Percentiles rank a stretch among this genome's conserved stretches.
Conservation (phyloP, 64 coral and sea anemone genomes). For the Cladopsammia gracilis region DNA sequence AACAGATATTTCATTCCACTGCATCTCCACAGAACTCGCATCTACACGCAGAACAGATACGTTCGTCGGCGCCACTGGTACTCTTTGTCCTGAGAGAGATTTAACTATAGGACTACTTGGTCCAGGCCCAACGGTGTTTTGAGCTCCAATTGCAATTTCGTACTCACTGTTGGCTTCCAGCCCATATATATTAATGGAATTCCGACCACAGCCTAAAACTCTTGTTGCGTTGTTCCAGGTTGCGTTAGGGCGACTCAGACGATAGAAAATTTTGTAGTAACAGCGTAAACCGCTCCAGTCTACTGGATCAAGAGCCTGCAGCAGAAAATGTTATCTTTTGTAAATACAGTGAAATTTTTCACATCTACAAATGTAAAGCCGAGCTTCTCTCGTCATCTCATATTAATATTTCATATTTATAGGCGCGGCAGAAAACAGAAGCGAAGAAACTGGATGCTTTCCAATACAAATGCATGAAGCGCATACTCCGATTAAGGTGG, state of each 20-base stretch:
- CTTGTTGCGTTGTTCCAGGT: neutral
- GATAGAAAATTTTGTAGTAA: neutral
- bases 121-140: conserved; percentile 24
- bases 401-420: too few relatives aligned
- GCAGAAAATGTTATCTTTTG: neutral
- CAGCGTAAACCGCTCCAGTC: neutral
- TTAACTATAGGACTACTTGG: conserved; percentile 37
- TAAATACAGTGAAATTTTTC: neutral
- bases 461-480: too few relatives aligned
- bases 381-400: too few relatives aligned
- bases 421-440: too few relatives aligned
- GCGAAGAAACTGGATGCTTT: too few relatives aligned
- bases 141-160: neutral
- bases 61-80: neutral
- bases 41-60: neutral
- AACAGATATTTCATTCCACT: neutral
- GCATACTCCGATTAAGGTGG: too few relatives aligned
- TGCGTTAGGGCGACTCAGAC: neutral
- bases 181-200: neutral
- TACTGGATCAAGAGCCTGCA: conserved; percentile 1
- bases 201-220: neutral
- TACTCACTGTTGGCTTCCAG: neutral
- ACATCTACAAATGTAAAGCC: too few relatives aligned
- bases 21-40: conserved; percentile 1
- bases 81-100: conserved; percentile 44